These are phyloP conservation scores for Florisuga fusca DNA, from an alignment of 2,797 vertebrate species.

Conservation along the genomic window DNA sequence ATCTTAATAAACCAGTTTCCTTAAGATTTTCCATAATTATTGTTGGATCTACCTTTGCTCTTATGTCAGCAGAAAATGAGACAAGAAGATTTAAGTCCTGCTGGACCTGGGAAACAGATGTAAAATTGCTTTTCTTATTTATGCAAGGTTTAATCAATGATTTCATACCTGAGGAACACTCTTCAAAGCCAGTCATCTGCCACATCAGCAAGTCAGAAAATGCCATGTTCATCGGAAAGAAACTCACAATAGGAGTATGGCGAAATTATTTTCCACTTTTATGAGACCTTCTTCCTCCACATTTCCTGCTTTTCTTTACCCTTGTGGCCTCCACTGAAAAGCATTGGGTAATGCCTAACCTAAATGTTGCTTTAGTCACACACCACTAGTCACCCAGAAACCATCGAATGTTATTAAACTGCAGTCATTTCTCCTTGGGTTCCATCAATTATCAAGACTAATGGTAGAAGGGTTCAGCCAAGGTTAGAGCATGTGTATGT, in stretches of 20 bases:
- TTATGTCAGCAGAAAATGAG: slow-evolving; percentile 54
- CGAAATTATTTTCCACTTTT: background rate
- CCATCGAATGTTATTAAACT: slow-evolving; percentile 65
- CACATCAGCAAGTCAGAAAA: background rate
- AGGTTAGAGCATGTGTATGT: slow-evolving; percentile 53
- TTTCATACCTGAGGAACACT: background rate
- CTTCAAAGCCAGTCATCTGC: background rate
- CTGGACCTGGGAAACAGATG: slow-evolving; percentile 21
- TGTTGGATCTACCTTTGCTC: slow-evolving; percentile 50
- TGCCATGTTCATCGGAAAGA: background rate
- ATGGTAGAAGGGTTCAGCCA: slow-evolving; percentile 69
- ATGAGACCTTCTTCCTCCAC: slow-evolving; percentile 7
- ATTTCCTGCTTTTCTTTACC: slow-evolving; percentile 40
- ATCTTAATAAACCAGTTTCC: slow-evolving; percentile 57
- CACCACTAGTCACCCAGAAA: slow-evolving; percentile 68
- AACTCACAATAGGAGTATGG: background rate
- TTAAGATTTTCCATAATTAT: slow-evolving; percentile 58
- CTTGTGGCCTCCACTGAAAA: slow-evolving; percentile 2
- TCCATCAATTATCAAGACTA: slow-evolving; percentile 58
- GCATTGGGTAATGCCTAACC: slow-evolving; percentile 32
- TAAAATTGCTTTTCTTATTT: slow-evolving; percentile 4
- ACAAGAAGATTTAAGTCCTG: slow-evolving; percentile 43
- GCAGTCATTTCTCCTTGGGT: slow-evolving; percentile 38
- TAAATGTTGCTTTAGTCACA: slow-evolving; percentile 72
- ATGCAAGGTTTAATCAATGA: background rate